Base-by-base conservation (phyloP, 2,888 invertebrate genomes). In the Achlya flavicornis region DNA sequence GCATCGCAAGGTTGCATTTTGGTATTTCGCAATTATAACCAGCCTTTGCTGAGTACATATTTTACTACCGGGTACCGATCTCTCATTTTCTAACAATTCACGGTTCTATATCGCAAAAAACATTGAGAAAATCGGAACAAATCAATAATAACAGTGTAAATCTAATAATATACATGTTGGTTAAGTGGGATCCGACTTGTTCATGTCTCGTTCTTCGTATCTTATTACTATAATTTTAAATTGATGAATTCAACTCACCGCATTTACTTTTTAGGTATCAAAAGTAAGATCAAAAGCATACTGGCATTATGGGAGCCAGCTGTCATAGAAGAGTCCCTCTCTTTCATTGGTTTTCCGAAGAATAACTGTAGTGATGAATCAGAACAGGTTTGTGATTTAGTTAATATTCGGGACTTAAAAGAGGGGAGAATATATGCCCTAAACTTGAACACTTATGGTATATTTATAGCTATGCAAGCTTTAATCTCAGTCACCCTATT, bases 231-330 rank as follows among this genome's bases (percentile, higher is more conserved):
- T 35, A 35, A 35, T 35, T 35, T 1, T 35, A 26, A n/a, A 26
- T 35, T 35, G 35, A 35, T 35, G 35, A 35, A 35, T 32, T 41
- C 0, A 59, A 48, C 57, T n/a, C 60, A 19, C 8, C 10, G 19
- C 7, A 19, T 53, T 63, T 57, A 16, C 48, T 16, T 81, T 82
- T 5, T 77, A 92, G 92, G 76, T 48, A 82, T 92, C 35, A 88
- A 84, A 70, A 73, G 69, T 58, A 97, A 97, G 94, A 96, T 97
- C 0, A 95, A 96, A 69, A 96, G 97, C 62, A 92, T 98, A 64
- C 91, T 98, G 3, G 96, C 96, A 61, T 94, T 98, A 3, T 98
- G 98, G 97, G 97, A 98, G 83, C 97, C 97, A 0, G 96, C 96
- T 10, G 91, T 97, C 48, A 96, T 98, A 0, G 98, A 98, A 82